Conservation (phyloP, 2,888 invertebrate species). For the Polietes domitor region DNA sequence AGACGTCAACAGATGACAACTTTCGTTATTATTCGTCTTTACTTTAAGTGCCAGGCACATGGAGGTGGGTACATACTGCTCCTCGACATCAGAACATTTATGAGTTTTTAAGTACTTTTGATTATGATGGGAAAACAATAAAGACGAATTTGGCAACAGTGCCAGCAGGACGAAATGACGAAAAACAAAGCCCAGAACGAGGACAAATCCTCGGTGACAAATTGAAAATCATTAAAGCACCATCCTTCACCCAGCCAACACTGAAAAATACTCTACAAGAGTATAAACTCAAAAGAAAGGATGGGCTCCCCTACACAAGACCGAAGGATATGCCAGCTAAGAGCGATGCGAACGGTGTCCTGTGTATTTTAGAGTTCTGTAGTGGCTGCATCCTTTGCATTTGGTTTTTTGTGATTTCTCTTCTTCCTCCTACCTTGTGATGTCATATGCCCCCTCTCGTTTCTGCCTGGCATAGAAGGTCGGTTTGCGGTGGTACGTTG, state of each 20-base stretch:
- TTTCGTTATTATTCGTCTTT: background rate
- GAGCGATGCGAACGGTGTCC: background rate
- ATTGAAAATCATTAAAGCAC: constrained; percentile 1
- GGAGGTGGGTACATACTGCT: background rate
- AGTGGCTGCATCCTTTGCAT: background rate
- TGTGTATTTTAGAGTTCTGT: background rate
- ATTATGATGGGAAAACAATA: constrained; percentile 27
- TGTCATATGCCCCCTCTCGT: background rate
- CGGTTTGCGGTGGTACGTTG: background rate
- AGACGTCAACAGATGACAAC: constrained; percentile 8
- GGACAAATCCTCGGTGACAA: too few relatives aligned
- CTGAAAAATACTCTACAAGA: too few relatives aligned
- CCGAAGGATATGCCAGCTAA: background rate
- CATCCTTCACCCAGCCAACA: too few relatives aligned
- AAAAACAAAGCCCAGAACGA: background rate
- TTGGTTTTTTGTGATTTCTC: background rate
- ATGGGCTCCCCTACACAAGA: too few relatives aligned
- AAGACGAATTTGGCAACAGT: constrained; percentile 12
- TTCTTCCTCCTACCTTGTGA: background rate
- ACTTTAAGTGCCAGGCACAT: background rate
- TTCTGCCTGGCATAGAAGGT: background rate
- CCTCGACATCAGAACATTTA: constrained; percentile 12
- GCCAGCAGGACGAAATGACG: background rate
- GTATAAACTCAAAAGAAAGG: too few relatives aligned
- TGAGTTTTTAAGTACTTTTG: constrained; percentile 27